These are phyloP conservation scores for Pachydiplax longipennis DNA, from an alignment of 2,888 invertebrate genomes.

Conservation along the genomic window DNA sequence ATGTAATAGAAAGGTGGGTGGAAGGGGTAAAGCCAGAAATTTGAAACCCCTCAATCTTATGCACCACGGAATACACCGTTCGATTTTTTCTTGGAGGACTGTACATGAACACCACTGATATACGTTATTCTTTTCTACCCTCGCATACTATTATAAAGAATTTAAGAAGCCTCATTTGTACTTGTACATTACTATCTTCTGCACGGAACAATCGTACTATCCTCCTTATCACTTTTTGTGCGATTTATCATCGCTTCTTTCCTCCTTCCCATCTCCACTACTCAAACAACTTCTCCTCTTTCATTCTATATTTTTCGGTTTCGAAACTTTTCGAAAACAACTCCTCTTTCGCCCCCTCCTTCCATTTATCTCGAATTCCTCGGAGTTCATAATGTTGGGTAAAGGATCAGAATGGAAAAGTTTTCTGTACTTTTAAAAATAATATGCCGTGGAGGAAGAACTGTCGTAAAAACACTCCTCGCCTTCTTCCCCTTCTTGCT, in stretches of 20 bases:
- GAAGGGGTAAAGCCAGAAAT: too few relatives aligned
- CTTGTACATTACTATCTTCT: too few relatives aligned
- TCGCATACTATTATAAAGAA: too few relatives aligned
- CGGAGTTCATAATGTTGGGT: neutral
- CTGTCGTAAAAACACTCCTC: neutral
- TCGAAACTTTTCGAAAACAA: neutral
- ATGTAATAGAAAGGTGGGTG: too few relatives aligned
- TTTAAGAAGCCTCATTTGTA: too few relatives aligned
- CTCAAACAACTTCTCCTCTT: neutral
- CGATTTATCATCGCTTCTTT: neutral
- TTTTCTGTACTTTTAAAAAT: neutral
- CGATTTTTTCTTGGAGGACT: too few relatives aligned
- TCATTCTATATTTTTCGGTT: neutral
- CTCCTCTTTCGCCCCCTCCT: neutral
- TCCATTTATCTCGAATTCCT: neutral
- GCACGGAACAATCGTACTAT: neutral
- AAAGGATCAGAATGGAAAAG: neutral
- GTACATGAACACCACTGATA: too few relatives aligned
- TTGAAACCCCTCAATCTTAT: too few relatives aligned
- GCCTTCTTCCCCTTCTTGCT: neutral
- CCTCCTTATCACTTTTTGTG: neutral
- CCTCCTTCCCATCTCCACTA: neutral
- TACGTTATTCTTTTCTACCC: too few relatives aligned
- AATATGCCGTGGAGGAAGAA: neutral
- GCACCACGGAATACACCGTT: too few relatives aligned